Evolutionary conservation across 2,797 vertebrate species (phyloP), one percentile per base, ranked within the genome.

Genomic region (Nannoperca obscura): DNA sequence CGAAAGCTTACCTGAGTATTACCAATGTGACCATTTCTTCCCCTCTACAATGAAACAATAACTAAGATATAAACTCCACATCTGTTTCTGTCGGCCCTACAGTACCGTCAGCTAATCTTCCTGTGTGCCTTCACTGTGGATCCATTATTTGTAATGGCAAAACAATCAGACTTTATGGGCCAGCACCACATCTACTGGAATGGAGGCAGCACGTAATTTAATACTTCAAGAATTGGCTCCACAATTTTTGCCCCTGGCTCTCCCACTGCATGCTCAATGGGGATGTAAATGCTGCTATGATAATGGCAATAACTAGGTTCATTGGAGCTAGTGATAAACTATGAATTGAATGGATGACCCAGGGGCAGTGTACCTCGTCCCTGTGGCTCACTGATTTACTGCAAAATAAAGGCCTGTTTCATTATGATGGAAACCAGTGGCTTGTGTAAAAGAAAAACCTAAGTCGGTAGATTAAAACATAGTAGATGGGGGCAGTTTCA

Each of bases 101-200:
- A 74, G 67, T 84, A 82, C 82, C 84, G 84, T 86, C 86, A 89
- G 90, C 91, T 93, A 94, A 94, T 94, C 90, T 93, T 88, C 82
- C 85, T 86, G 90, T 86, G 88, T 90, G 87, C 87, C 89, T 90
- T 88, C 90, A 67, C 91, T 5, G 71, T 90, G 86, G 91, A 93
- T 86, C 94, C 92, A 95, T 95, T 95, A 95, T 94, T 94, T 93
- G 91, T 94, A 95, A 95, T 95, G 94, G 94, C 93, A 91, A 96
- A 95, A 95, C 94, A 95, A 95, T 95, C 94, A 95, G 93, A 90
- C 92, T 95, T 95, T 95, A 95, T 95, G 90, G 90, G 90, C 92
- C 92, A 87, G 91, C 93, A 92, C 89, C 90, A 89, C 91, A 91
- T 93, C 90, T 86, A 88, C 85, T 82, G 88, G 89, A 94, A 94